These are phyloP conservation scores for Passer montanus DNA, from an alignment of 2,113 vertebrate species.

Conservation along the genomic window DNA sequence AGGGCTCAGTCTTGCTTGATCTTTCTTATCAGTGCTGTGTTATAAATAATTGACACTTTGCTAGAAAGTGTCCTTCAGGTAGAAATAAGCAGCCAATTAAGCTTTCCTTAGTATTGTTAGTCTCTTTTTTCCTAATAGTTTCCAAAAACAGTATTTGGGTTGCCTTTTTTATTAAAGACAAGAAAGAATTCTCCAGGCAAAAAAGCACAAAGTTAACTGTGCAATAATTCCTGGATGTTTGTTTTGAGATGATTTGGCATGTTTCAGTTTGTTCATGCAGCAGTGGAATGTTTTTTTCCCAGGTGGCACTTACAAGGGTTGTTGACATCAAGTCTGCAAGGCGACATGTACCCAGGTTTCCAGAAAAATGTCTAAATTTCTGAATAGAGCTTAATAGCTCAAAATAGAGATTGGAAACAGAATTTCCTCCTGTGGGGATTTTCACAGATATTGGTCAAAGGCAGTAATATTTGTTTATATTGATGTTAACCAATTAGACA, in stretches of 20 bases:
- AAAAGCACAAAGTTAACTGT: neutral
- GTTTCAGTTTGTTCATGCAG: neutral
- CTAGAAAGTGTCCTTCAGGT: neutral
- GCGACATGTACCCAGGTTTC: neutral
- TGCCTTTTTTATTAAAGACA: neutral
- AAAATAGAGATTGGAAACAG: neutral
- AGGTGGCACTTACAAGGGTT: neutral
- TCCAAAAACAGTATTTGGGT: neutral
- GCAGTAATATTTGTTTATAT: neutral
- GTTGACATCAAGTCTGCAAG: neutral
- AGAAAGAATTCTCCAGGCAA: neutral
- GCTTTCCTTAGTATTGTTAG: neutral
- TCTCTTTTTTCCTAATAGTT: neutral
- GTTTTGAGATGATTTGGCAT: neutral
- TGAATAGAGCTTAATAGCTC: neutral
- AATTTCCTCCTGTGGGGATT: neutral
- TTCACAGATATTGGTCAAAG: neutral
- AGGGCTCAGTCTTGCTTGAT: neutral
- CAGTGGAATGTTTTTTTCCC: neutral
- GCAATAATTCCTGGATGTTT: neutral
- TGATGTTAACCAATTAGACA: neutral
- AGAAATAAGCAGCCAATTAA: neutral
- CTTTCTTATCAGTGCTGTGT: neutral
- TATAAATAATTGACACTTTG: conserved; percentile 27
- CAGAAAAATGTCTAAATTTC: neutral